Base-by-base conservation (phyloP, 2,113 vertebrate genomes). In the Mobula hypostoma region DNA sequence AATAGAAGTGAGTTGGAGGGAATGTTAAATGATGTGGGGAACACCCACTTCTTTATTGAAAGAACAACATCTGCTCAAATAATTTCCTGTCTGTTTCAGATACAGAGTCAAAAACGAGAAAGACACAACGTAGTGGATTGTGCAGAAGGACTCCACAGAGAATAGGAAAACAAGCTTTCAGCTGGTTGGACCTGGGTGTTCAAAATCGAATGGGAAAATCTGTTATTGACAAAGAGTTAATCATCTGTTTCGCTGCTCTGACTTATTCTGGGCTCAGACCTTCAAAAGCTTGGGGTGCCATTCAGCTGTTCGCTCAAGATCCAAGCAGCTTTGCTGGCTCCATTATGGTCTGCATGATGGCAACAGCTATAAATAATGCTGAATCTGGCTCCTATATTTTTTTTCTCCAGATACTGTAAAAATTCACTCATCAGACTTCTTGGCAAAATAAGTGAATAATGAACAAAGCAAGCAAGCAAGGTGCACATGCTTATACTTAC, bases 51-150 rank as follows among this genome's bases (percentile, higher is more conserved):
- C 21, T 68, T 90, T 76, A 56, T 15, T 93, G 68, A 93, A 93
- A 93, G 48, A 56, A 19, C 40, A 74, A 93, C 91, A 93, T 93
- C 70, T 93, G 91, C n/a, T 40, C 91, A 93, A 56, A 74, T 56
- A 40, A 93, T 93, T 48, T 93, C 91, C 91, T 93, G 70, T 93
- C 91, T 29, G 12, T 48, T 76, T 74, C 91, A 48, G 40, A 87
- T 87, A 87, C 83, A 48, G 87, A 91, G 68, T 93, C 32, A 74
- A 56, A 48, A 56, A 56, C 21, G 70, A 93, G 91, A 76, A 56
- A 40, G 70, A 70, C 70, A 48, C 91, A 76, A 27, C 40, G 56
- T 56, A 19, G 24, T 29, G 91, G 36, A 27, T 8, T 21, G 40
- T 72, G 9, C 21, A 40, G 90, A 66, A 24, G 72, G 90, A 61